These are phyloP conservation scores for Uloborus plumipes DNA, from an alignment of 2,888 invertebrate species.

Conservation along the genomic window DNA sequence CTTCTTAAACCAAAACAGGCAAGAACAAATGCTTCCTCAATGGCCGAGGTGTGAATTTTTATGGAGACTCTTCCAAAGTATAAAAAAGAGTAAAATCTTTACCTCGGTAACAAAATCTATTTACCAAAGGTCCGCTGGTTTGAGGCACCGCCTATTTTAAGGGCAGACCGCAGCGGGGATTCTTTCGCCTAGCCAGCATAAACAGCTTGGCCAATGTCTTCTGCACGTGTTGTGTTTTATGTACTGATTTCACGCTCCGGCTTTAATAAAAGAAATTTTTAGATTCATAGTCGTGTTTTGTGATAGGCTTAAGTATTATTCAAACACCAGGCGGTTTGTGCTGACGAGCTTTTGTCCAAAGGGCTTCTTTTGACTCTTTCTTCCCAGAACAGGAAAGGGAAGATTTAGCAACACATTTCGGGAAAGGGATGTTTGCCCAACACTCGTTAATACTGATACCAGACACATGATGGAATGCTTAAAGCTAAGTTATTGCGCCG, in stretches of 20 bases:
- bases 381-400: background rate
- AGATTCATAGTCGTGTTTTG: conserved; percentile 38
- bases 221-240: conserved; percentile 27
- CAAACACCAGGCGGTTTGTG: conserved; percentile 28
- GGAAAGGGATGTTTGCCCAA: background rate
- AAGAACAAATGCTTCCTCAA: conserved; percentile 33
- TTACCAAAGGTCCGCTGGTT: conserved; percentile 36
- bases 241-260: conserved; percentile 33
- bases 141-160: conserved; percentile 27
- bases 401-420: conserved; percentile 1
- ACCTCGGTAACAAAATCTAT: conserved; percentile 42
- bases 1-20: conserved; percentile 1
- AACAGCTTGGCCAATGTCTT: conserved; percentile 14
- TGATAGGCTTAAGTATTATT: conserved; percentile 35
- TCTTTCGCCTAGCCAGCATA: conserved; percentile 1
- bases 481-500: too few relatives aligned
- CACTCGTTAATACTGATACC: background rate
- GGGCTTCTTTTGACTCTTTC: background rate
- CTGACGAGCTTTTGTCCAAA: conserved; percentile 26
- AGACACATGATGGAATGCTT: too few relatives aligned
- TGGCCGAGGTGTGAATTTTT: conserved; percentile 13
- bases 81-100: conserved; percentile 31
- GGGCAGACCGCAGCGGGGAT: conserved; percentile 23
- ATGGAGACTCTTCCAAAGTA: conserved; percentile 26
- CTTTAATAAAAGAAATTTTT: conserved; percentile 41